These are phyloP conservation scores for Valencia hispanica DNA, from an alignment of 2,797 vertebrate genomes.

Conservation along the genomic window DNA sequence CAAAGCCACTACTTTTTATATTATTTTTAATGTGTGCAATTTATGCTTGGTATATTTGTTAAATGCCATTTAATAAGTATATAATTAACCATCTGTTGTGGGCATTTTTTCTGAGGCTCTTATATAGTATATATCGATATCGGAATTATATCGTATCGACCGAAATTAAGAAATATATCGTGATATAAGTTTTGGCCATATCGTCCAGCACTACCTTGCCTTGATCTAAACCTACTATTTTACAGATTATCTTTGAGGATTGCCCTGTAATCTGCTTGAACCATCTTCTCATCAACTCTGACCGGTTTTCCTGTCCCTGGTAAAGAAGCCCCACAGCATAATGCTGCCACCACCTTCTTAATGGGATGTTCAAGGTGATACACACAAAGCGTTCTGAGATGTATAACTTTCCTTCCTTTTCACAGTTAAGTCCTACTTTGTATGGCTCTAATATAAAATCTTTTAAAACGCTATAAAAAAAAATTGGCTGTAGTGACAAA, in stretches of 20 bases:
- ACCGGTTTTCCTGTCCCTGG: neutral
- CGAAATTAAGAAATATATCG: too few relatives aligned
- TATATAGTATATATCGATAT: too few relatives aligned
- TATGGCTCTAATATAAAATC: neutral
- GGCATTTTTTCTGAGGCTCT: too few relatives aligned
- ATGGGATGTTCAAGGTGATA: neutral
- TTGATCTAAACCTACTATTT: too few relatives aligned
- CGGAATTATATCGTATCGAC: too few relatives aligned
- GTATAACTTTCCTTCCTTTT: neutral
- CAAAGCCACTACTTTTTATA: too few relatives aligned
- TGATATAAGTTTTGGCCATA: too few relatives aligned
- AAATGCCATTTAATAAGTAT: too few relatives aligned
- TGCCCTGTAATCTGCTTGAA: neutral
- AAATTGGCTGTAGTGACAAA: neutral
- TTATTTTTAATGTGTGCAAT: too few relatives aligned
- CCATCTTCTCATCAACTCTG: neutral
- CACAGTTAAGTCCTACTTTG: neutral
- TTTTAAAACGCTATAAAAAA: neutral
- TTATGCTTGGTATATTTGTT: too few relatives aligned
- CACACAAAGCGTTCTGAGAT: neutral
- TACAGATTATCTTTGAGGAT: neutral
- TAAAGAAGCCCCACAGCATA: neutral
- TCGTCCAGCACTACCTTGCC: too few relatives aligned
- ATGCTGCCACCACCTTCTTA: neutral
- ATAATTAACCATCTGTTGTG: too few relatives aligned